Evolutionary conservation across 2,797 vertebrate species (phyloP).

Genomic region (Leptoclinus maculatus): DNA sequence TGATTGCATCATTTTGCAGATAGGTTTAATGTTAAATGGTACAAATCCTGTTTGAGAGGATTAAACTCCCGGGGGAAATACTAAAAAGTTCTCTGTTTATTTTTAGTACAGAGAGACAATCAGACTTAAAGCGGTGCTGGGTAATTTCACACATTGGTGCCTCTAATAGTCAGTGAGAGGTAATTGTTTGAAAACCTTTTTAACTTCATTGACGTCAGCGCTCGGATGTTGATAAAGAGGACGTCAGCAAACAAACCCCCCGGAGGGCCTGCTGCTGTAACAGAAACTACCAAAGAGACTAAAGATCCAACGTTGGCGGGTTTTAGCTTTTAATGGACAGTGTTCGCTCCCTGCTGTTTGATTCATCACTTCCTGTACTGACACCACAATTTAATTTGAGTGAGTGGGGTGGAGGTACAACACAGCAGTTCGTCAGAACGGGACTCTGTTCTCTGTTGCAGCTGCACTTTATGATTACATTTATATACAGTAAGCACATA

Average conservation of each 20-base stretch:
- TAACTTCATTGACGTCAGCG: slow-evolving; percentile 53
- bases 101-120: slow-evolving; percentile 57
- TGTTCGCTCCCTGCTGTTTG: slow-evolving; percentile 37
- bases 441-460: slow-evolving; percentile 23
- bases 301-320: slow-evolving; percentile 16
- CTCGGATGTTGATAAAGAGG: slow-evolving; percentile 29
- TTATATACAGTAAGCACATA: background rate
- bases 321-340: slow-evolving; percentile 39
- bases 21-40: background rate
- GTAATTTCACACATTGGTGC: slow-evolving; percentile 72
- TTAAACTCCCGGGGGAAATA: slow-evolving; percentile 39
- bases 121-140: slow-evolving; percentile 40
- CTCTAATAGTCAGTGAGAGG: slow-evolving; percentile 54
- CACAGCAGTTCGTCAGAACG: slow-evolving; percentile 13
- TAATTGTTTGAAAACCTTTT: slow-evolving; percentile 64
- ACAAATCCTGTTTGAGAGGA: background rate
- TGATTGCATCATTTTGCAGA: background rate
- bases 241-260: slow-evolving; percentile 45
- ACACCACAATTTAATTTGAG: slow-evolving; percentile 42
- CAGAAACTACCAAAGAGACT: slow-evolving; percentile 16
- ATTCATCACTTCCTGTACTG: slow-evolving; percentile 44
- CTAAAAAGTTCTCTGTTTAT: slow-evolving; percentile 50
- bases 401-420: slow-evolving; percentile 13
- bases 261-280: slow-evolving; percentile 24
- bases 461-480: slow-evolving; percentile 19